Percentiles rank a stretch among this genome's conserved stretches.
Evolutionary conservation across 2,888 invertebrate species (phyloP).

Genomic region (Quadroppia sp.): DNA sequence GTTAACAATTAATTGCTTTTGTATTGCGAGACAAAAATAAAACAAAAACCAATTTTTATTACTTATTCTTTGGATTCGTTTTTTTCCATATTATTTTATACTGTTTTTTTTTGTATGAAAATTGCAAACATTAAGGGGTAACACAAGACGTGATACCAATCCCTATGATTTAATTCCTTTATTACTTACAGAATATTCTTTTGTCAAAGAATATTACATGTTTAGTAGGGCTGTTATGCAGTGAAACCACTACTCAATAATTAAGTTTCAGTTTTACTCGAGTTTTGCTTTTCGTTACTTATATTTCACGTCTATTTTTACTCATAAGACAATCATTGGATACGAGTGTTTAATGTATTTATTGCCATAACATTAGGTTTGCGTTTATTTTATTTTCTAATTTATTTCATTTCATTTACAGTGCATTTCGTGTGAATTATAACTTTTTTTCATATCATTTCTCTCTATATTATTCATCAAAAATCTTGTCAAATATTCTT

Average conservation of each 20-base stretch:
- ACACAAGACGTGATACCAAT: not conserved
- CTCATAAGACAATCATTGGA: not conserved
- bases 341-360: not conserved
- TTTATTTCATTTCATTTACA: too few relatives aligned
- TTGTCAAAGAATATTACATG: not conserved
- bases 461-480: too few relatives aligned
- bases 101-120: too few relatives aligned
- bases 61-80: too few relatives aligned
- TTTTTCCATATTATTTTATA: too few relatives aligned
- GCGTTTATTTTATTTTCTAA: too few relatives aligned
- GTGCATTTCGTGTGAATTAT: too few relatives aligned
- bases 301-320: not conserved
- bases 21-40: not conserved
- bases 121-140: not conserved
- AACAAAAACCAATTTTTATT: not conserved
- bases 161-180: not conserved
- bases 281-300: not conserved
- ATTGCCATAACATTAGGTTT: too few relatives aligned
- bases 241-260: conserved; percentile 2
- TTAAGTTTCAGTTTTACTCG: not conserved
- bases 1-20: not conserved
- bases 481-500: too few relatives aligned
- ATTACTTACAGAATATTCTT: not conserved
- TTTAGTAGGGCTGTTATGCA: not conserved
- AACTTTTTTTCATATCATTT: too few relatives aligned